Evolutionary conservation across 2,113 vertebrate genomes (phyloP).

Genomic region (Albula glossodonta): DNA sequence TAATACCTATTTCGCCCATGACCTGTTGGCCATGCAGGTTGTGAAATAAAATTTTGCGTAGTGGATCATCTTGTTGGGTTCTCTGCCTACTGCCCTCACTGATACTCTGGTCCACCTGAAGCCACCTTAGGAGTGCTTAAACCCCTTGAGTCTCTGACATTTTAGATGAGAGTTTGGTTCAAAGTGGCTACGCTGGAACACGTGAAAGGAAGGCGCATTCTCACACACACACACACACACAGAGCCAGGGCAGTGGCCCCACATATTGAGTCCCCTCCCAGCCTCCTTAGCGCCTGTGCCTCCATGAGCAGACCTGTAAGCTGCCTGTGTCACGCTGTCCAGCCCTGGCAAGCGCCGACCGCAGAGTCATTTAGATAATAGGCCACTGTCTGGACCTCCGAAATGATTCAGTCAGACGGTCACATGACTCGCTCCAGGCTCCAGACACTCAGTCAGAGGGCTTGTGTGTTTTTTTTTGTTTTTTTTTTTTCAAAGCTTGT

Average conservation of each 20-base stretch:
- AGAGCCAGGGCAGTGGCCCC: too few relatives aligned
- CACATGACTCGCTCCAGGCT: neutral
- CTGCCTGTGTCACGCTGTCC: neutral
- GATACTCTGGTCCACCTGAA: constrained; percentile 42
- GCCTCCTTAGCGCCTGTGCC: too few relatives aligned
- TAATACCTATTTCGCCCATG: too few relatives aligned
- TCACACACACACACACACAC: constrained; percentile 43
- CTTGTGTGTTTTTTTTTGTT: too few relatives aligned
- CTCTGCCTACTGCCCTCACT: constrained; percentile 3
- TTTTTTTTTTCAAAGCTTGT: neutral
- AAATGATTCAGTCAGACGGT: constrained; percentile 4
- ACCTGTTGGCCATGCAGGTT: neutral
- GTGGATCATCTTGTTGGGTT: neutral
- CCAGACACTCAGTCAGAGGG: neutral
- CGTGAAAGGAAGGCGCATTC: constrained; percentile 46
- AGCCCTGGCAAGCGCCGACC: neutral
- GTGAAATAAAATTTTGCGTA: neutral
- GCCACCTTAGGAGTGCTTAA: too few relatives aligned
- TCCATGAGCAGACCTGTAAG: constrained; percentile 39
- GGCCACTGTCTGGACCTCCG: neutral
- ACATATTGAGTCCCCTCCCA: too few relatives aligned
- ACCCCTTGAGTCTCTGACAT: too few relatives aligned
- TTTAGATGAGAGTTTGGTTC: too few relatives aligned
- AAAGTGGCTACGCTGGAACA: too few relatives aligned
- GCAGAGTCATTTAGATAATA: constrained; percentile 12